These are phyloP conservation scores for Crambe crambe DNA, from an alignment of 37 sponge, comb jelly and placozoan species.

Conservation along the genomic window DNA sequence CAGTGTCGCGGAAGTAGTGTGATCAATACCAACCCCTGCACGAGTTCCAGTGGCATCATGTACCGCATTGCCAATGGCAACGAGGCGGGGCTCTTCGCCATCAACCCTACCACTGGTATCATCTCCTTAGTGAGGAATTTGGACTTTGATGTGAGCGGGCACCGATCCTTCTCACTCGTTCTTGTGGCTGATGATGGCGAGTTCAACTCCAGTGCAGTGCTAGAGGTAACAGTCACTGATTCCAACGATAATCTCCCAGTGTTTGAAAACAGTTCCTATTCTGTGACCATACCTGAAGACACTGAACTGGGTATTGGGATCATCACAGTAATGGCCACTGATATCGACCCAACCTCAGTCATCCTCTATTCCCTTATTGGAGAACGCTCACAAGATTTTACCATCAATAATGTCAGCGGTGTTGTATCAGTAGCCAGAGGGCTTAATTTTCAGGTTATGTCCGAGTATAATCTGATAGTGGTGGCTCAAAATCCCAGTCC, in stretches of 20 bases:
- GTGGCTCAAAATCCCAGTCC: conserved; percentile 23
- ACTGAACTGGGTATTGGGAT: conserved; percentile 38
- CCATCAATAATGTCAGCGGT: conserved; percentile 34
- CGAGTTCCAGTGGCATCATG: conserved; percentile 2
- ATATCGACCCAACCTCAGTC: conserved; percentile 30
- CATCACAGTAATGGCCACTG: conserved; percentile 41
- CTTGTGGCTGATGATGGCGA: conserved; percentile 35
- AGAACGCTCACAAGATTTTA: conserved; percentile 23
- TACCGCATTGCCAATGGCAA: conserved; percentile 31
- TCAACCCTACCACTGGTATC: conserved; percentile 24
- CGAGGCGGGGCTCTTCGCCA: conserved; percentile 23
- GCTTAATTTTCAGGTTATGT: conserved; percentile 30
- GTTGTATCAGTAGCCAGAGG: conserved; percentile 16
- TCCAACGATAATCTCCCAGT: conserved; percentile 51
- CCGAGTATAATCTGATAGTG: conserved; percentile 23
- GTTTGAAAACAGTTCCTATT: conserved; percentile 43
- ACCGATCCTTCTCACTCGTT: conserved; percentile 6
- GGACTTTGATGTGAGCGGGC: conserved; percentile 17
- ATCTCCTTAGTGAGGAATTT: conserved; percentile 6
- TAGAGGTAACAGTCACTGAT: conserved; percentile 19
- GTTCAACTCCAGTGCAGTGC: conserved; percentile 10
- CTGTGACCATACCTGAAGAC: conserved; percentile 49
- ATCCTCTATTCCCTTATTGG: conserved; percentile 35
- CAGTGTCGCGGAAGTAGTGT: conserved; percentile 21
- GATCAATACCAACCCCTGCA: conserved; percentile 24